Evolutionary conservation across 2,888 invertebrate genomes (phyloP).

Genomic region (Tiliacea citrago): DNA sequence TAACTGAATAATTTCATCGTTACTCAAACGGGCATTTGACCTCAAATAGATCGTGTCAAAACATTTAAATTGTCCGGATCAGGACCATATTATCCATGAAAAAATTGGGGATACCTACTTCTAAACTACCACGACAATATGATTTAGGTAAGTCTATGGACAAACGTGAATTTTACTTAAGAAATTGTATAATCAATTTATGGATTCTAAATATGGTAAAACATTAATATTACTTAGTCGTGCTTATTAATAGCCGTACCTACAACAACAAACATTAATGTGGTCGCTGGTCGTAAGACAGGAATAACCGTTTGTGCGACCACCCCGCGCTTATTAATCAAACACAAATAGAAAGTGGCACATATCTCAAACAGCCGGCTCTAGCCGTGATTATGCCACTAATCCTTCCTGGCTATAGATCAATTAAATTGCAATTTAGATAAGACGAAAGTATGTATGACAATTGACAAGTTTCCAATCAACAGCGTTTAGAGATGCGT

Average conservation of each 20-base stretch:
- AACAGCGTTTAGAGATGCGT: background rate
- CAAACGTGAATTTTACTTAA: background rate
- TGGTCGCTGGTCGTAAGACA: conserved; percentile 27
- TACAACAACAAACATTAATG: conserved; percentile 35
- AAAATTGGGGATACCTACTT: too few relatives aligned
- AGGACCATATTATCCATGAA: background rate
- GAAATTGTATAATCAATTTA: background rate
- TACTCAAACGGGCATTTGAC: background rate
- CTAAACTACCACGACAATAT: background rate
- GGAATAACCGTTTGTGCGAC: conserved; percentile 53
- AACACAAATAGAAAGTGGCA: conserved; percentile 66
- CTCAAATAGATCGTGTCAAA: background rate
- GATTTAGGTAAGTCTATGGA: too few relatives aligned
- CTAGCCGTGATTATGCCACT: conserved; percentile 32
- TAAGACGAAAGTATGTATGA: conserved; percentile 14
- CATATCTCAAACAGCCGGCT: conserved; percentile 48
- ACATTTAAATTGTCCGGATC: background rate
- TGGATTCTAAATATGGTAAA: background rate
- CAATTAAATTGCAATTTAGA: conserved; percentile 49
- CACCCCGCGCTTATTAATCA: conserved; percentile 60
- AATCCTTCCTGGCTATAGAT: conserved; percentile 54
- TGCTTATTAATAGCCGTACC: conserved; percentile 28
- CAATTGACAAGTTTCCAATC: conserved; percentile 15
- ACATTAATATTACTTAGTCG: conserved; percentile 18
- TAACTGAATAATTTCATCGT: background rate